Percentiles rank a stretch among this genome's conserved stretches.
These are phyloP conservation scores for Hemibagrus guttatus DNA, from an alignment of 2,797 vertebrate genomes.

Conservation along the genomic window DNA sequence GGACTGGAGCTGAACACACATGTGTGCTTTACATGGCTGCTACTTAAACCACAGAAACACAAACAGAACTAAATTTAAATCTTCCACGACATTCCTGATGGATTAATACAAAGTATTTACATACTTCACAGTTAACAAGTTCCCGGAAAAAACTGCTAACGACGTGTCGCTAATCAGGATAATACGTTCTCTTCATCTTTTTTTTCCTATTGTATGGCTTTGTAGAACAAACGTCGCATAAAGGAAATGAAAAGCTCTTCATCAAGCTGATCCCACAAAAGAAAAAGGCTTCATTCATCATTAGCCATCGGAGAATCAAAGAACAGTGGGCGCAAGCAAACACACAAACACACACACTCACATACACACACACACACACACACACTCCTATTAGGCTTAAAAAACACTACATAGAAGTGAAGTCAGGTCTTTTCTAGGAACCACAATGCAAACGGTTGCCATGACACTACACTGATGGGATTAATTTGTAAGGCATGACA, in stretches of 20 bases:
- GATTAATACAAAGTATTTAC: neutral
- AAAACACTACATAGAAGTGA: neutral
- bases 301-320: neutral
- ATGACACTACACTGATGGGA: conserved; percentile 51
- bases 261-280: neutral
- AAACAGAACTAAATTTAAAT: neutral
- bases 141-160: neutral
- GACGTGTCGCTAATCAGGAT: neutral
- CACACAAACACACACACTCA: neutral
- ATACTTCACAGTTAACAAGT: neutral
- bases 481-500: conserved; percentile 55
- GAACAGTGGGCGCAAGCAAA: neutral
- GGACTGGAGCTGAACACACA: neutral
- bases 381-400: neutral
- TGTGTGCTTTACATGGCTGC: neutral
- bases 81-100: neutral
- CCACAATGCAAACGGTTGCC: conserved; percentile 51
- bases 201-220: neutral
- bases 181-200: neutral
- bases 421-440: neutral
- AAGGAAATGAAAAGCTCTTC: neutral
- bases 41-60: neutral
- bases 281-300: neutral
- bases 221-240: neutral
- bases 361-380: neutral